Evolutionary conservation across 2,113 vertebrate species (phyloP).

Genomic region (Apodemus sylvaticus): DNA sequence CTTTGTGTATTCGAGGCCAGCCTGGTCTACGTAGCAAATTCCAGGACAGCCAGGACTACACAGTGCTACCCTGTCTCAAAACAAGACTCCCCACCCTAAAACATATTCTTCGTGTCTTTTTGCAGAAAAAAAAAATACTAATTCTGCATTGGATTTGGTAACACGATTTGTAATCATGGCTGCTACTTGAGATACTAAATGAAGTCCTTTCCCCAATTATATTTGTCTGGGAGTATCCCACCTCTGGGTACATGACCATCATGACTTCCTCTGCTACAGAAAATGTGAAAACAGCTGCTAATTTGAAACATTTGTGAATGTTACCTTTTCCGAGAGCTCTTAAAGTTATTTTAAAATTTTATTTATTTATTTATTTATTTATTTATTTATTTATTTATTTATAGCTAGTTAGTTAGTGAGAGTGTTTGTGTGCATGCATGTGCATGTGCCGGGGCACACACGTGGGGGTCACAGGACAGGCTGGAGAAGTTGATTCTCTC

Average conservation of each 20-base stretch:
- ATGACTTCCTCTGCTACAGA: slow-evolving; percentile 1
- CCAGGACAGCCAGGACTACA: neutral
- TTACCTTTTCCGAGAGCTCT: neutral
- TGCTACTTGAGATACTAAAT: neutral
- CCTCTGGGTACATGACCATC: neutral
- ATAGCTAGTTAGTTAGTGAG: neutral
- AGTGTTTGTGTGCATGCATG: neutral
- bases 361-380: neutral
- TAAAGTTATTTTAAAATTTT: neutral
- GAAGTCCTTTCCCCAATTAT: neutral
- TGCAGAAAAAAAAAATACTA: slow-evolving; percentile 22
- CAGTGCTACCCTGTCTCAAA: neutral
- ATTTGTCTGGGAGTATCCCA: neutral
- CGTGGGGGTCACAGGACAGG: too few relatives aligned
- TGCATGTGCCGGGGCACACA: neutral
- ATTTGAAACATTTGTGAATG: neutral
- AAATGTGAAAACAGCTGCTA: neutral
- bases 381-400: neutral
- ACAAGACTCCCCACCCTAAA: neutral
- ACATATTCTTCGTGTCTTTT: neutral
- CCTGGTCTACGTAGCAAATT: neutral
- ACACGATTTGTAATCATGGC: neutral
- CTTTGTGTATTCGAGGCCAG: neutral
- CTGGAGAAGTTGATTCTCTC: neutral
- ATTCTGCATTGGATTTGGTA: neutral